phyloP scores from a whole-genome alignment of 2,797 vertebrate genomes.

The Mus minutoides region DNA sequence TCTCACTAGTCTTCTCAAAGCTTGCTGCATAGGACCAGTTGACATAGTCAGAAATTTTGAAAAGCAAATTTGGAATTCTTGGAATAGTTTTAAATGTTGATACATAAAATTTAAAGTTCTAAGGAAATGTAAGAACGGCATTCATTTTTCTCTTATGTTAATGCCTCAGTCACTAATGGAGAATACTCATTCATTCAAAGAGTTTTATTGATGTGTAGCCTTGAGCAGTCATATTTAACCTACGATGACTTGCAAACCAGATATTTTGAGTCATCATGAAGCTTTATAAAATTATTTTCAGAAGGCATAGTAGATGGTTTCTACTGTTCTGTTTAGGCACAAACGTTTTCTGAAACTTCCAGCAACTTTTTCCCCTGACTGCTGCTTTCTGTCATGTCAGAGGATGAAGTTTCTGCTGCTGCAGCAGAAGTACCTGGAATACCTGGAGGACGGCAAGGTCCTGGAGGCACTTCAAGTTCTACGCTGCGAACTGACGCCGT shows the following conservation, averaged over 20 bases:
- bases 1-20: constrained; percentile 31
- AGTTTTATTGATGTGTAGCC: constrained; percentile 51
- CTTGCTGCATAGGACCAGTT: neutral
- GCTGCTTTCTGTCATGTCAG: constrained; percentile 92
- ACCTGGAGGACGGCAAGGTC: constrained; percentile 99
- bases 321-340: constrained; percentile 90
- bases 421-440: constrained; percentile 99
- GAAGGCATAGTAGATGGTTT: constrained; percentile 88
- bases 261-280: constrained; percentile 82
- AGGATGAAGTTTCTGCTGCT: constrained; percentile 99
- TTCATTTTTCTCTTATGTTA: constrained; percentile 27
- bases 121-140: neutral
- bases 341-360: constrained; percentile 90
- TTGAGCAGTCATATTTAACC: constrained; percentile 56
- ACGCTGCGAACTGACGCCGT: constrained; percentile 96
- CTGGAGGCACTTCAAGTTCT: constrained; percentile 99
- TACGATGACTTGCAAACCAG: constrained; percentile 21
- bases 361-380: constrained; percentile 88
- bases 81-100: constrained; percentile 50
- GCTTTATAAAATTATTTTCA: constrained; percentile 83
- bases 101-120: constrained; percentile 52
- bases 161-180: constrained; percentile 10
- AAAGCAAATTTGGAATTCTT: constrained; percentile 26
- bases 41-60: constrained; percentile 27
- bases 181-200: constrained; percentile 32